A percentile compares a stretch with the other conserved stretches of the same genome.
phyloP scores from a whole-genome alignment of 2,113 vertebrate species.

The Mormyrus lacerda region DNA sequence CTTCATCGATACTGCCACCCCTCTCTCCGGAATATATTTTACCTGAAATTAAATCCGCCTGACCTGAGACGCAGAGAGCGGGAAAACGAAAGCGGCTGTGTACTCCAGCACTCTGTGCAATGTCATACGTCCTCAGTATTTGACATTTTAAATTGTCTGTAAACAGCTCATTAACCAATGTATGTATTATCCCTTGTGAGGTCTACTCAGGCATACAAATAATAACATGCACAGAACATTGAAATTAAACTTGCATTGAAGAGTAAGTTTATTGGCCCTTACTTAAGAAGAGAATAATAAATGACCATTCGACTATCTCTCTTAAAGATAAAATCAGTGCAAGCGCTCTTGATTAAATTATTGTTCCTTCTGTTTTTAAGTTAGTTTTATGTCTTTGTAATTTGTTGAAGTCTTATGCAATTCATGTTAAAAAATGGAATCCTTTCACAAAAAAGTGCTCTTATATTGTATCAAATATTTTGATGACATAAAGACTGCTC shows the following conservation, averaged over 20 bases:
- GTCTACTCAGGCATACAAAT: background rate
- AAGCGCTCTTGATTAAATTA: background rate
- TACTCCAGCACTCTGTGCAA: background rate
- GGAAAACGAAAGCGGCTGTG: background rate
- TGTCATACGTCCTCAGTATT: slow-evolving; percentile 2
- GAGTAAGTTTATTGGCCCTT: background rate
- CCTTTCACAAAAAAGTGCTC: background rate
- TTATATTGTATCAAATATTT: background rate
- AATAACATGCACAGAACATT: background rate
- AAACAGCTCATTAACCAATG: slow-evolving; percentile 9
- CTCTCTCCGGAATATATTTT: background rate
- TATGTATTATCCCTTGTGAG: background rate
- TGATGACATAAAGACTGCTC: background rate
- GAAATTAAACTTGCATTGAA: background rate
- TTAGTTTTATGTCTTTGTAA: background rate
- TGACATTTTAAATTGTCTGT: slow-evolving; percentile 12
- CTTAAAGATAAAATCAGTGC: background rate
- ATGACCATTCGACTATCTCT: background rate
- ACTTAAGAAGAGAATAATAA: background rate
- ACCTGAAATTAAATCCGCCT: slow-evolving; percentile 7
- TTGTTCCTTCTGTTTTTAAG: background rate
- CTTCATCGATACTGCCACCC: background rate
- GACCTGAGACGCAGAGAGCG: background rate
- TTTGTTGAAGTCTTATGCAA: background rate
- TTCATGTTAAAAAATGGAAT: background rate